Base-by-base conservation (phyloP, 2,797 vertebrate species). In the Tolypeutes matacus region DNA sequence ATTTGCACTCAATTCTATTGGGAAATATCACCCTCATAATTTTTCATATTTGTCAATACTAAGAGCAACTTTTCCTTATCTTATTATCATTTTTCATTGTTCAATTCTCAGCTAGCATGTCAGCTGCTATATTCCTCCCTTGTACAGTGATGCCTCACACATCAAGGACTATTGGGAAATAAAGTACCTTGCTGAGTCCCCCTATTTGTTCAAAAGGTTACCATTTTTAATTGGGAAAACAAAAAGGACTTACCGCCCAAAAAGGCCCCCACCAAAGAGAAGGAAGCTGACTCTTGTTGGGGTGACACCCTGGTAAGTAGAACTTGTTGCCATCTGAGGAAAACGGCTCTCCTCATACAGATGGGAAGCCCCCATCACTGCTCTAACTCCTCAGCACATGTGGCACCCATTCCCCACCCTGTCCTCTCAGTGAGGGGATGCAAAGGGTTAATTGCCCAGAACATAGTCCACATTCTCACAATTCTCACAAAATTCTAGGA, bases 351-450 rank as follows among this genome's bases (percentile, higher is more conserved):
- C 20, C 20, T 39, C 62, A 9, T 15, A 18, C 49, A 2, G 10
- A 13, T 17, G 64, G 11, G 1, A 78, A 15, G 46, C 23, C 17
- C 65, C 56, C 8, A 18, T 5, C 34, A 0, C 53, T 29, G 56
- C 10, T 4, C 11, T 58, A 21, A 5, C 34, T 12, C 39, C 6
- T 7, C 31, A 21, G 49, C 0, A 0, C 0, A 0, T 3, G 1
- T 5, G 58, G 31, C 51, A 14, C 36, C 42, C 15, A 5, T 23
- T 12, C 49, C 72, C 49, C 18, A 39, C 36, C 15, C 27, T 1
- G 0, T 36, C 67, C 9, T 39, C 56, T 58, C 49, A 49, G 5
- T 31, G 58, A 53, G 67, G 60, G 36, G 72, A 42, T 25, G 7
- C 29, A 7, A 7, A 49, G 23, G 23, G 80, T 27, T 20, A 11